phyloP scores from a whole-genome alignment of 2,113 vertebrate species.

The Vidua macroura region DNA sequence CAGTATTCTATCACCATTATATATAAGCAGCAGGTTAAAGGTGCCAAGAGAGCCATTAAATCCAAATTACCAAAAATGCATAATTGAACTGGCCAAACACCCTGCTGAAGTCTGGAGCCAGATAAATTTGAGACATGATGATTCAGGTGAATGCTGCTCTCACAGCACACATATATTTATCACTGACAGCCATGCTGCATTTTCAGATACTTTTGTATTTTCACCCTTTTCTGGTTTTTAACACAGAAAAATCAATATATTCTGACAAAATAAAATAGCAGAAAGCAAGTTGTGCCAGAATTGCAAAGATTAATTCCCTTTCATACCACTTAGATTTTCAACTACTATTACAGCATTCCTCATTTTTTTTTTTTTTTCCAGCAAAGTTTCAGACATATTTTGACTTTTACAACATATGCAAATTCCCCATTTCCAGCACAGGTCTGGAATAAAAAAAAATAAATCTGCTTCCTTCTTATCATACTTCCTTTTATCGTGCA shows the following conservation, averaged over 20 bases:
- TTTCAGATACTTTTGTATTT: not conserved
- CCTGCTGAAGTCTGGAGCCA: not conserved
- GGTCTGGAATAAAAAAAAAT: not conserved
- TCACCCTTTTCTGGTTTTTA: not conserved
- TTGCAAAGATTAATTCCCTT: conserved; percentile 16
- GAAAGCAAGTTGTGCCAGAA: not conserved
- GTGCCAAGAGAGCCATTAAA: not conserved
- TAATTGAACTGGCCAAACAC: not conserved
- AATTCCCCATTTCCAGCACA: not conserved
- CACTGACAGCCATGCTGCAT: not conserved
- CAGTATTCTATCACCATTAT: not conserved
- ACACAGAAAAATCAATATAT: not conserved
- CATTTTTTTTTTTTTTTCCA: not conserved
- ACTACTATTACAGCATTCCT: conserved; percentile 5
- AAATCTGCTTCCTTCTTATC: conserved; percentile 2
- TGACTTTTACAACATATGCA: not conserved
- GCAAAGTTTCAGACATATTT: conserved; percentile 14
- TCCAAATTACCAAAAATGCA: not conserved
- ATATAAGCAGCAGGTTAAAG: not conserved
- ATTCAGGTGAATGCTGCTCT: not conserved
- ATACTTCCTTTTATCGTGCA: not conserved
- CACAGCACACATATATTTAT: not conserved
- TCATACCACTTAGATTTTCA: not conserved
- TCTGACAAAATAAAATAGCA: not conserved
- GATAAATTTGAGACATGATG: not conserved